A percentile compares a stretch with the other conserved stretches of the same genome.
These are phyloP conservation scores for Cremastobaeus sp. DNA, from an alignment of 2,888 invertebrate species.

Conservation along the genomic window DNA sequence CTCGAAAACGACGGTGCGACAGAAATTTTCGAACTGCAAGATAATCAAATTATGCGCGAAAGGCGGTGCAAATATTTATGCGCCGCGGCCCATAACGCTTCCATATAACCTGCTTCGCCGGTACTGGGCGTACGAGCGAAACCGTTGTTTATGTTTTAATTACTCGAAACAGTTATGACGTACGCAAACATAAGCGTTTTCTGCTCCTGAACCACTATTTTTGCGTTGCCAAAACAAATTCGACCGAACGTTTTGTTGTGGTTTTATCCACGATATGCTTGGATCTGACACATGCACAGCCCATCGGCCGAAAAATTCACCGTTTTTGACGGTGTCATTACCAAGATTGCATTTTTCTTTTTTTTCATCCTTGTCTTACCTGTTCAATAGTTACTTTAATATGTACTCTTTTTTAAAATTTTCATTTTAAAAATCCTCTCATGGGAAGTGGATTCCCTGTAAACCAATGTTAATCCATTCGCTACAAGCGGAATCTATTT, in stretches of 20 bases:
- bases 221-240: conserved; percentile 41
- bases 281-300: conserved; percentile 7
- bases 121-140: not conserved
- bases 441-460: too few species aligned
- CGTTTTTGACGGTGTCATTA: too few species aligned
- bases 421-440: too few species aligned
- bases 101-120: too few species aligned
- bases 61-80: conserved; percentile 27
- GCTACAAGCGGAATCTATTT: too few species aligned
- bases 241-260: conserved; percentile 6
- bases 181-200: conserved; percentile 4
- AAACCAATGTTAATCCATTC: too few species aligned
- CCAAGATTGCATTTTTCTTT: too few species aligned
- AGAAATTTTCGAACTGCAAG: conserved; percentile 28
- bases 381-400: too few species aligned
- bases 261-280: conserved; percentile 2
- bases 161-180: conserved; percentile 1
- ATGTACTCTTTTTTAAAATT: too few species aligned
- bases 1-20: conserved; percentile 20
- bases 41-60: conserved; percentile 39
- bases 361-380: too few species aligned
- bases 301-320: too few species aligned
- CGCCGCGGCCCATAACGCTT: not conserved
- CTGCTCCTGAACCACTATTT: conserved; percentile 24
- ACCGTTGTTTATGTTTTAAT: conserved; percentile 11